These are phyloP conservation scores for Schizaphis graminum DNA, from an alignment of 2,888 invertebrate genomes.

Conservation along the genomic window DNA sequence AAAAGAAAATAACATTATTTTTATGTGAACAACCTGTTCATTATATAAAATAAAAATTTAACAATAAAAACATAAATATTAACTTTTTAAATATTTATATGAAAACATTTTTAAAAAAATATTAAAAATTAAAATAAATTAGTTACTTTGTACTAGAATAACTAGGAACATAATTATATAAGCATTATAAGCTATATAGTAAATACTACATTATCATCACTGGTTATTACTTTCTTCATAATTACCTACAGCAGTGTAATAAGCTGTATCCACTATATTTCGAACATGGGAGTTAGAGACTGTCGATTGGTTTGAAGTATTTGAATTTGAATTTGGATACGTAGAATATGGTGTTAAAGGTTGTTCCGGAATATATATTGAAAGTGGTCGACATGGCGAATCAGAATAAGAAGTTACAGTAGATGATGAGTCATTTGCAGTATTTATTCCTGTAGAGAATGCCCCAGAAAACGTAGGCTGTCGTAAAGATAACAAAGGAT, in stretches of 20 bases:
- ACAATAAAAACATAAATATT: too few species aligned
- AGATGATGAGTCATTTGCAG: too few species aligned
- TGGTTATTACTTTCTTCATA: neutral
- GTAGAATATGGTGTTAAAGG: neutral
- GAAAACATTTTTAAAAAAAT: too few species aligned
- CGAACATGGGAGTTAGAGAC: neutral
- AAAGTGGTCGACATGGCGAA: neutral
- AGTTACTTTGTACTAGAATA: neutral
- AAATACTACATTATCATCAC: too few species aligned
- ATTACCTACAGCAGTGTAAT: slow-evolving; percentile 27
- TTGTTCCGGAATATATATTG: neutral
- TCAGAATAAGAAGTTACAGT: too few species aligned
- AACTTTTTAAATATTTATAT: too few species aligned
- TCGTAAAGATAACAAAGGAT: neutral
- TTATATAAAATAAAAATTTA: too few species aligned
- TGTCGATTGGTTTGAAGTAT: slow-evolving; percentile 23
- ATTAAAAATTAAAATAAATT: too few species aligned
- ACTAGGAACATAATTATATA: slow-evolving; percentile 34
- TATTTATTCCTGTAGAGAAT: too few species aligned
- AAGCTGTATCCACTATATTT: neutral
- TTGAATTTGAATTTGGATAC: neutral
- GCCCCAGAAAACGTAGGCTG: too few species aligned
- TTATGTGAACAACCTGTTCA: too few species aligned
- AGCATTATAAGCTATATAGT: neutral
- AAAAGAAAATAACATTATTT: too few species aligned